Evolutionary conservation across 1,140 invertebrate genomes (phyloP), one percentile per base, ranked within the genome.

Genomic region (Orius insidiosus): DNA sequence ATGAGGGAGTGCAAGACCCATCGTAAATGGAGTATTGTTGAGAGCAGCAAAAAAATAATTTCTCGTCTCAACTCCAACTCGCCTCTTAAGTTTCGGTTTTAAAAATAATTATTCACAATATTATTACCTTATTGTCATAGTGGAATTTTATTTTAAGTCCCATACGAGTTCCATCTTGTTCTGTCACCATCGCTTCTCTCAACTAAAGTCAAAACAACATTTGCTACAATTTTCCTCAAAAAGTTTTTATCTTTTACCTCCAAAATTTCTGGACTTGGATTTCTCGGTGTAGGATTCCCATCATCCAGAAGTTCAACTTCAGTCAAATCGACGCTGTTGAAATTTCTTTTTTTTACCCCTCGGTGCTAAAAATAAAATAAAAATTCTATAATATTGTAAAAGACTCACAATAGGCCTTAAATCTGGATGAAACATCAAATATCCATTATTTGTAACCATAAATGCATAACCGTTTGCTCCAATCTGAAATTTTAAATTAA

Each of bases 391-490:
- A 13, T 41, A 4, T 16, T 33, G 8, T 6, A 18, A 31, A 11
- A 32, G n/a, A 65, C 71, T 72, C 63, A 79, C 76, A 31, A 76
- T 71, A n/a, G 81, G 79, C 44, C 78, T 69, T 24, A 85, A 62
- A 53, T 81, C 75, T 1, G 81, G 82, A 69, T 85, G 83, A 34
- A 84, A 64, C 16, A 87, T 63, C 5, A 97, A 68, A 61, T 95
- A 94, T 1, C 95, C 95, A 62, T 98, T 97, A 60, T 96, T 95
- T 50, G 84, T 94, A 3, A 95, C 82, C 48, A 90, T 81, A 66
- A 96, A 95, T 1, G 86, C 83, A 62, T 94, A 96, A 3, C 85
- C 92, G 64, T 95, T 94, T 0, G 93, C 88, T 14, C 92, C 93
- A 35, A 96, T 73, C 80, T 89, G 56, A 52, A 69, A 55, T 47